phyloP scores from a whole-genome alignment of 2,797 vertebrate species.

The Chiroxiphia lanceolata region DNA sequence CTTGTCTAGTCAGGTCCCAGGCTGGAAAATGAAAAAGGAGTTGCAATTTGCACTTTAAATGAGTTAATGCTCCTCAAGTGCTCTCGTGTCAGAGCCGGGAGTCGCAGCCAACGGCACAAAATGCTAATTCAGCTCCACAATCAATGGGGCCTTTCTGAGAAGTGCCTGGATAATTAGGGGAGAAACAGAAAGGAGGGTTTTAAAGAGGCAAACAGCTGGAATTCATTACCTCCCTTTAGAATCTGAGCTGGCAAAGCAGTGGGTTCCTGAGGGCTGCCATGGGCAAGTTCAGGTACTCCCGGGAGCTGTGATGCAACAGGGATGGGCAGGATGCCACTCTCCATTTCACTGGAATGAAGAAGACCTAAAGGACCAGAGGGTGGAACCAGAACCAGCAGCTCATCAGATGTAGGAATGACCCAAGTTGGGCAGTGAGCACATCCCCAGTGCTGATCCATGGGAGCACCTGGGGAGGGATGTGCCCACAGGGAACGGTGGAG shows the following conservation, averaged over 20 bases:
- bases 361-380: not conserved
- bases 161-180: not conserved
- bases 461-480: not conserved
- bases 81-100: not conserved
- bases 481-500: not conserved
- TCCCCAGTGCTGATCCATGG: fast-evolving
- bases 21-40: not conserved
- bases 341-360: not conserved
- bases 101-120: not conserved
- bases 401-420: not conserved
- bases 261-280: not conserved
- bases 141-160: conserved; percentile 27
- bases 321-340: not conserved
- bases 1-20: not conserved
- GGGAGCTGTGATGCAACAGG: fast-evolving
- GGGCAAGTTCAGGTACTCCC: not conserved
- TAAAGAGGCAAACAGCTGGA: conserved; percentile 12
- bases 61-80: not conserved
- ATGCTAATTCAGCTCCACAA: conserved; percentile 29
- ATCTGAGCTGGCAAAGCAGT: not conserved
- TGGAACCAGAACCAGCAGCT: not conserved
- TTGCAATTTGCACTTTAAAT: conserved; percentile 4
- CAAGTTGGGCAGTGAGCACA: fast-evolving
- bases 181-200: not conserved
- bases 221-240: not conserved